A percentile compares a stretch with the other conserved stretches of the same genome.
phyloP scores from a whole-genome alignment of 2,888 invertebrate species.

The Leucoma salicis region DNA sequence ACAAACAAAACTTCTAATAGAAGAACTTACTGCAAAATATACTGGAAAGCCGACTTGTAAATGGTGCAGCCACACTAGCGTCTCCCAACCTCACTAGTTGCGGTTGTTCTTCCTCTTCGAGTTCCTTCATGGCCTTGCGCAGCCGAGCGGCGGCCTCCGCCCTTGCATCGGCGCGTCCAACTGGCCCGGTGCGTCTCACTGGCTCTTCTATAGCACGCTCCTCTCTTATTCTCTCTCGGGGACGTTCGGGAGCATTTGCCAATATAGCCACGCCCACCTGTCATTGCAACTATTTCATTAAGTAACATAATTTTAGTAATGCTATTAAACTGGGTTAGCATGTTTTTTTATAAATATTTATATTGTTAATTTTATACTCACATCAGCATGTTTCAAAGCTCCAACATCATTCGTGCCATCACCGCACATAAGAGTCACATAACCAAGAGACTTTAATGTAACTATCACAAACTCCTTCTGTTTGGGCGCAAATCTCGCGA shows the following conservation, averaged over 20 bases:
- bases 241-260: slow-evolving; percentile 88
- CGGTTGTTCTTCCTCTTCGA: slow-evolving; percentile 93
- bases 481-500: slow-evolving; percentile 98
- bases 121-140: slow-evolving; percentile 89
- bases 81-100: slow-evolving; percentile 98
- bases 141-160: slow-evolving; percentile 73
- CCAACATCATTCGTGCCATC: slow-evolving; percentile 99
- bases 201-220: slow-evolving; percentile 86
- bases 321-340: not conserved
- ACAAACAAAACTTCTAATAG: slow-evolving; percentile 3
- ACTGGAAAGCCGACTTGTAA: slow-evolving; percentile 98
- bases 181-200: slow-evolving; percentile 45
- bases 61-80: slow-evolving; percentile 99
- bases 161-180: slow-evolving; percentile 50
- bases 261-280: slow-evolving; percentile 93
- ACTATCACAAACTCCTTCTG: slow-evolving; percentile 98
- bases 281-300: too few relatives aligned
- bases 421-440: slow-evolving; percentile 98
- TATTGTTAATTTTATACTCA: slow-evolving; percentile 70
- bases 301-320: not conserved
- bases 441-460: slow-evolving; percentile 93
- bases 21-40: slow-evolving; percentile 92
- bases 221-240: slow-evolving; percentile 66
- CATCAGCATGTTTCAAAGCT: slow-evolving; percentile 98
- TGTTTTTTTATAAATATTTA: not conserved